Base-by-base conservation (phyloP, 2,888 invertebrate species). In the Parnassius mnemosyne region DNA sequence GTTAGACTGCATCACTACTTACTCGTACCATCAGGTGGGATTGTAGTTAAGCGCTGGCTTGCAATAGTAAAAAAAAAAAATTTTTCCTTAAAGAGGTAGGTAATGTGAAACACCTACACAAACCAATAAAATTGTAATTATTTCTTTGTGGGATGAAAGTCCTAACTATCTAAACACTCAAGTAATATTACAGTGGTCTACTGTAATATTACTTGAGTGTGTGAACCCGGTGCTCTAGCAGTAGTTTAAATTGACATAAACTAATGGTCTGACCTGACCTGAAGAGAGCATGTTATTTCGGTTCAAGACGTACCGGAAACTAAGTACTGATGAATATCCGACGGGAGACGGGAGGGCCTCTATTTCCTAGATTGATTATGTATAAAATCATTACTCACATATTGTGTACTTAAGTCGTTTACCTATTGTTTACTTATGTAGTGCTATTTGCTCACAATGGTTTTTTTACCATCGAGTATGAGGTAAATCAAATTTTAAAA, bases 171-270 rank as follows among this genome's bases (percentile, higher is more conserved):
- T 57, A 60, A 58, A 61, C 60, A 58, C 52, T 61, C 60, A 57
- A 55, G 60, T 57, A 53, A 66, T 61, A 67, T 64, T 68, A 67
- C 57, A 67, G n/a, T n/a, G n/a, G n/a, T n/a, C n/a, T n/a, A n/a
- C n/a, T n/a, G n/a, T n/a, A n/a, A n/a, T n/a, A n/a, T n/a, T n/a
- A n/a, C n/a, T n/a, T n/a, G n/a, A n/a, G n/a, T n/a, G n/a, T n/a
- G n/a, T n/a, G n/a, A n/a, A n/a, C 68, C 47, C 57, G 58, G 65
- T 69, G 70, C 67, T 70, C 70, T 69, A 65, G 61, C 63, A 69
- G 69, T 64, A 69, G 63, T 65, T 65, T 73, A 72, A 73, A 77
- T 78, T 76, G 71, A 69, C 68, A 70, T 66, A 74, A 64, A 62
- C 57, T 70, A 73, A 73, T 72, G 68, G 71, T 71, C 7, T 34